A percentile compares a stretch with the other conserved stretches of the same genome.
Conservation (phyloP, 2,113 vertebrate genomes). For the Petaurus breviceps region DNA sequence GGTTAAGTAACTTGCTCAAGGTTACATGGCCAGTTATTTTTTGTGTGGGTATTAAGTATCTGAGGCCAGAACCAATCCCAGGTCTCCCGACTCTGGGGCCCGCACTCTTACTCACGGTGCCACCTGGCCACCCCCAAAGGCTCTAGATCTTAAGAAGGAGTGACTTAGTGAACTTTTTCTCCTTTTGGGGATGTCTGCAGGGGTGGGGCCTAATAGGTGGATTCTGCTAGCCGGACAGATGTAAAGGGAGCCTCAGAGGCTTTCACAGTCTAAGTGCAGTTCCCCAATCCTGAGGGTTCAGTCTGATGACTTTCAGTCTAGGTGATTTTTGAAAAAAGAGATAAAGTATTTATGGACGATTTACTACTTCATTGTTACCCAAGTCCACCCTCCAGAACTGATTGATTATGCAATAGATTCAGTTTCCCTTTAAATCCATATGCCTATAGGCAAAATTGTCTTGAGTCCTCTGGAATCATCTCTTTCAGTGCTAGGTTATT, state of each 20-base stretch:
- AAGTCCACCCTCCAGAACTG: not conserved
- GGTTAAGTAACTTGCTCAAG: no score
- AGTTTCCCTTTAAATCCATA: not conserved
- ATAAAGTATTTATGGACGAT: not conserved
- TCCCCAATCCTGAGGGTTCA: not conserved
- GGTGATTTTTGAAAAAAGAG: not conserved
- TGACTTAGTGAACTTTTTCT: not conserved
- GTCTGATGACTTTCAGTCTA: not conserved
- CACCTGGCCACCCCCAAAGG: no score
- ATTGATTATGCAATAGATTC: not conserved
- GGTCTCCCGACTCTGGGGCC: no score
- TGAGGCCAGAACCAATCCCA: no score
- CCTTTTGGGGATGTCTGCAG: not conserved
- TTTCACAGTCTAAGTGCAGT: not conserved
- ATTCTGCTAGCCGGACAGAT: not conserved
- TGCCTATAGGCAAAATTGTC: not conserved
- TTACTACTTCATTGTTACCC: not conserved
- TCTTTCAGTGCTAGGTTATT: not conserved
- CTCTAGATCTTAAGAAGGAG: not conserved
- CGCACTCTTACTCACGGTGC: no score
- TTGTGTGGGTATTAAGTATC: no score
- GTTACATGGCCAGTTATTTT: no score
- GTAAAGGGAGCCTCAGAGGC: not conserved
- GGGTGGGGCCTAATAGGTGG: no score
- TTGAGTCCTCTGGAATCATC: not conserved